These are phyloP conservation scores for Etheostoma cragini DNA, from an alignment of 2,113 vertebrate genomes.

Conservation along the genomic window DNA sequence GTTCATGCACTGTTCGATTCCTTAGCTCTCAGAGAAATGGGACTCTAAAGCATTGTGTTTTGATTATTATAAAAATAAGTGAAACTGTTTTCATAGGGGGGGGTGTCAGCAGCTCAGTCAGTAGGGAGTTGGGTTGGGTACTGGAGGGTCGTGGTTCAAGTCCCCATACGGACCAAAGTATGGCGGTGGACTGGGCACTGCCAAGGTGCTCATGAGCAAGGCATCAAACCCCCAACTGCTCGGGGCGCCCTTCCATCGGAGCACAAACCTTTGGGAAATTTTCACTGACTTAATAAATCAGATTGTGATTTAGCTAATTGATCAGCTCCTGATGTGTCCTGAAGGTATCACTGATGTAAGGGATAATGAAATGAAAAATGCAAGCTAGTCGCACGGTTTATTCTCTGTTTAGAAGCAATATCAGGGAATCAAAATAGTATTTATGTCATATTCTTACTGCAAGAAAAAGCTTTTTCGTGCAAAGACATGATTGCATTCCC, in stretches of 20 bases:
- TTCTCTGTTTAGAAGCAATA: neutral
- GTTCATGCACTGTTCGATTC: neutral
- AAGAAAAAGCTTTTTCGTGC: neutral
- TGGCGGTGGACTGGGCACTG: no score
- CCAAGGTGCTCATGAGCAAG: no score
- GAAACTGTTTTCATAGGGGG: no score
- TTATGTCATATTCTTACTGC: neutral
- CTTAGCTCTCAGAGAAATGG: neutral
- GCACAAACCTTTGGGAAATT: slow-evolving; percentile 12
- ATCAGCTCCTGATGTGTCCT: slow-evolving; percentile 30
- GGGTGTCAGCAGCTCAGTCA: no score
- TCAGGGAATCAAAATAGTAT: neutral
- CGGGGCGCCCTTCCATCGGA: neutral
- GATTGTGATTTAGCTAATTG: slow-evolving; percentile 30
- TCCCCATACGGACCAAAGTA: no score
- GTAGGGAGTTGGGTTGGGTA: no score
- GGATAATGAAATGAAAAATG: neutral
- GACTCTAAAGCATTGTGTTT: neutral
- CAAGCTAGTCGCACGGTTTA: neutral
- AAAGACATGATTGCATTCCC: neutral
- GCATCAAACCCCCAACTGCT: no score
- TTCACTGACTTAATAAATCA: slow-evolving; percentile 34
- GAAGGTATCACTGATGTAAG: neutral
- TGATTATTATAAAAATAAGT: neutral
- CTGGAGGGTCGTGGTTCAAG: no score